phyloP scores from a whole-genome alignment of 2,888 invertebrate genomes.

The Heteromyza rotundicornis region DNA sequence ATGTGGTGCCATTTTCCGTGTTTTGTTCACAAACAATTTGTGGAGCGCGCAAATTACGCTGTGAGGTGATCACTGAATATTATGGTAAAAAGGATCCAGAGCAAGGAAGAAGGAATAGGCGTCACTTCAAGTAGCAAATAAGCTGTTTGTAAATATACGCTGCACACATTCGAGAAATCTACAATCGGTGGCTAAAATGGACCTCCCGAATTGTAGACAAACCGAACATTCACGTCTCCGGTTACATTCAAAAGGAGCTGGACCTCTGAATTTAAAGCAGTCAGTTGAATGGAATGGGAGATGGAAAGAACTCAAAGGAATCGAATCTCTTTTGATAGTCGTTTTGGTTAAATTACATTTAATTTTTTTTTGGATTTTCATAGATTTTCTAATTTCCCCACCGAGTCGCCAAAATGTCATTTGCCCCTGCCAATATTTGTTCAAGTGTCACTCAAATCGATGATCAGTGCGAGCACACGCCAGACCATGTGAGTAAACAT shows the following conservation, averaged over 20 bases:
- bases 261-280: not conserved
- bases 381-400: not conserved
- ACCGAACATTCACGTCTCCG: not conserved
- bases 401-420: slow-evolving; percentile 20
- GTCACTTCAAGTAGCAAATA: not conserved
- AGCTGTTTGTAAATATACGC: slow-evolving; percentile 3
- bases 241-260: not conserved
- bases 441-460: slow-evolving; percentile 27
- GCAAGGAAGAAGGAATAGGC: not conserved
- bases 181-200: not conserved
- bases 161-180: not conserved
- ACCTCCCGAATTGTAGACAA: not conserved
- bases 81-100: not conserved
- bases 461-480: not conserved
- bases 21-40: slow-evolving; percentile 1
- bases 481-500: slow-evolving; percentile 2
- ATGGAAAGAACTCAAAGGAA: no score
- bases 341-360: no score
- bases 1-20: not conserved
- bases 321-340: no score
- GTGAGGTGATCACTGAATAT: not conserved
- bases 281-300: no score
- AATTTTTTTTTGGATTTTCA: not conserved
- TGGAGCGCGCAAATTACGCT: not conserved
- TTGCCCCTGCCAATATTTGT: slow-evolving; percentile 29